Base-by-base conservation (phyloP, 2,113 vertebrate genomes). In the Ploceus nigricollis region DNA sequence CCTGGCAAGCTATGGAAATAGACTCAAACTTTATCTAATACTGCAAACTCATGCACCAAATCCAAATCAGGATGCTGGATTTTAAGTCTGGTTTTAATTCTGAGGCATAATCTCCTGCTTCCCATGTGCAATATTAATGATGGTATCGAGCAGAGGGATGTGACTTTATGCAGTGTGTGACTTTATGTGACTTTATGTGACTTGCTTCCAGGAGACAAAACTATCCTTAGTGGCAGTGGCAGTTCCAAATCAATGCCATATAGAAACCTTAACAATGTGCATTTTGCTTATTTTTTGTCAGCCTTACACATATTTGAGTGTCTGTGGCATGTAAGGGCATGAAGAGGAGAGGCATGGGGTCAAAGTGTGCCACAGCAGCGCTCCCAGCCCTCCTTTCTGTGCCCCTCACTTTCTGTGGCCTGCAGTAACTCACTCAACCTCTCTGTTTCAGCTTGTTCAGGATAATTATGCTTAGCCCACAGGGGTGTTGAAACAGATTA, bases 301-400 rank as follows among this genome's bases (percentile, higher is more conserved):
- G 14, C 71, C 84, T 95, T 40, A 12, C 28, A 19, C 19, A 4
- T 71, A 40, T 60, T 83, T 79, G 57, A 60, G 45, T 56, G 24
- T 22, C 61, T 1, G 0, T 57, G 78, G n/a, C 27, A 3, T 16
- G 65, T 69, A n/a, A 30, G 10, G 37, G 25, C 28, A 20, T 33
- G 31, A 76, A 54, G 30, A 90, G 53, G 69, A 89, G 64, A 87
- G 23, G 20, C 19, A 15, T 2, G 19, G 48, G 56, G 56, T 42
- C 1, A 0, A 51, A 72, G 39, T 1, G 9, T 42, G 48, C 12
- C 53, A 35, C 40, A 47, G 75, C 69, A 82, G 50, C 0, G 0
- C 50, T 81, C 50, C 33, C 45, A 82, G 37, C 45, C 35, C 65
- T 87, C 65, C 5, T 1, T 31, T n/a, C n/a, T n/a, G n/a, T 82